Conservation (phyloP, 2,113 vertebrate species). For the Meleagris gallopavo region DNA sequence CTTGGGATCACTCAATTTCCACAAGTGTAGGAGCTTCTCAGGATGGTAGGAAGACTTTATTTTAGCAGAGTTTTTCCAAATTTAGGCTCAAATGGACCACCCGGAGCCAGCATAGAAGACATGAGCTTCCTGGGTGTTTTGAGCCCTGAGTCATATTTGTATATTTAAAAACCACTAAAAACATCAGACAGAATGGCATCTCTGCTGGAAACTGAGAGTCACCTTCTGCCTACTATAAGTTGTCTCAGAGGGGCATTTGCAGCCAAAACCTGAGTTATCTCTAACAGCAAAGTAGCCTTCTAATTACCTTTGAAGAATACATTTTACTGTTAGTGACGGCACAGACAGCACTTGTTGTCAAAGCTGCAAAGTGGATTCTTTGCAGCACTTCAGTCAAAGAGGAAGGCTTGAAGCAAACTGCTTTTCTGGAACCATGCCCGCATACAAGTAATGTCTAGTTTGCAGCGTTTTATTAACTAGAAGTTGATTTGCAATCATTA, state of each 20-base stretch:
- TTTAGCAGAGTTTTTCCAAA: background rate
- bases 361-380: background rate
- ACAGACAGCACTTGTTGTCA: background rate
- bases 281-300: background rate
- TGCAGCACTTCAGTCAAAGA: background rate
- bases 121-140: background rate
- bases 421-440: background rate
- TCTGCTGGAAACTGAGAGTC: background rate
- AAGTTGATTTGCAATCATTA: background rate
- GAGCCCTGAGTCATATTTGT: background rate
- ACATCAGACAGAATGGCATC: background rate
- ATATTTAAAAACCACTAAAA: background rate
- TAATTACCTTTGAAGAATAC: background rate
- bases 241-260: background rate
- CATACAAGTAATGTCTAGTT: background rate
- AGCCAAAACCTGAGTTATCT: background rate
- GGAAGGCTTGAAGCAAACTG: background rate
- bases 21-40: background rate
- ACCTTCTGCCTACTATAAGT: background rate
- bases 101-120: background rate
- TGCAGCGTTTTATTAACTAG: background rate
- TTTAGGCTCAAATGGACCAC: background rate
- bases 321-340: background rate
- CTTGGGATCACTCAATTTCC: background rate
- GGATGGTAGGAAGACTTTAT: background rate